phyloP scores from a whole-genome alignment of 2,113 vertebrate genomes.

The Ascaphus truei region DNA sequence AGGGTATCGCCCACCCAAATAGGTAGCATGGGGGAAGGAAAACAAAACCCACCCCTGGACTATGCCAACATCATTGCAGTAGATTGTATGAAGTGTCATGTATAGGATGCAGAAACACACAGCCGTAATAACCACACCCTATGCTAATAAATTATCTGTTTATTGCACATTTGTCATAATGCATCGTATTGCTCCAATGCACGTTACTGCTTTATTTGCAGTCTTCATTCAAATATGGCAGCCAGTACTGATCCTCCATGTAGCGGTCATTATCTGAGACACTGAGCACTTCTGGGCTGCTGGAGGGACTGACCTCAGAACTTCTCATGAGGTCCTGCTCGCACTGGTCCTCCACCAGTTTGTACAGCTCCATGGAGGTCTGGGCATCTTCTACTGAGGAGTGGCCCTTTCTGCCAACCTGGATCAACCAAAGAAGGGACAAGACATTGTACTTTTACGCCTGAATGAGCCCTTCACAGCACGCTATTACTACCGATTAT shows the following conservation, averaged over 20 bases:
- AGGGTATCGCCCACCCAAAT: no score
- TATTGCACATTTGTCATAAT: not conserved
- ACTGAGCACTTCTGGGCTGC: constrained; percentile 29
- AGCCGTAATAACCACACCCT: no score
- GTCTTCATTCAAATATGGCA: constrained; percentile 57
- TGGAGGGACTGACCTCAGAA: not conserved
- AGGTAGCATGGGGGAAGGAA: no score
- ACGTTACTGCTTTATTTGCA: constrained; percentile 28
- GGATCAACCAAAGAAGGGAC: not conserved
- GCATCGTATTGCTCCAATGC: not conserved
- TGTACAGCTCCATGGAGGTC: constrained; percentile 88
- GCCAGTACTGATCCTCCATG: constrained; percentile 92
- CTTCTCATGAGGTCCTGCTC: constrained; percentile 59
- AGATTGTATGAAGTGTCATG: no score
- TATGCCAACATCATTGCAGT: no score
- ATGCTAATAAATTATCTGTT: not conserved
- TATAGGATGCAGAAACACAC: no score
- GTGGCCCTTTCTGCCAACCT: constrained; percentile 78
- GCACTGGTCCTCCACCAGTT: constrained; percentile 83
- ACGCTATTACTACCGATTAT: no score
- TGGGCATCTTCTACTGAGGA: constrained; percentile 85
- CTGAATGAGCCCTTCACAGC: no score
- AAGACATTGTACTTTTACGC: no score
- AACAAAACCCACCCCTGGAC: no score
- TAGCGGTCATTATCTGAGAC: constrained; percentile 62